phyloP scores from a whole-genome alignment of 2,797 vertebrate species.

The Poeciliopsis paucimaculata region DNA sequence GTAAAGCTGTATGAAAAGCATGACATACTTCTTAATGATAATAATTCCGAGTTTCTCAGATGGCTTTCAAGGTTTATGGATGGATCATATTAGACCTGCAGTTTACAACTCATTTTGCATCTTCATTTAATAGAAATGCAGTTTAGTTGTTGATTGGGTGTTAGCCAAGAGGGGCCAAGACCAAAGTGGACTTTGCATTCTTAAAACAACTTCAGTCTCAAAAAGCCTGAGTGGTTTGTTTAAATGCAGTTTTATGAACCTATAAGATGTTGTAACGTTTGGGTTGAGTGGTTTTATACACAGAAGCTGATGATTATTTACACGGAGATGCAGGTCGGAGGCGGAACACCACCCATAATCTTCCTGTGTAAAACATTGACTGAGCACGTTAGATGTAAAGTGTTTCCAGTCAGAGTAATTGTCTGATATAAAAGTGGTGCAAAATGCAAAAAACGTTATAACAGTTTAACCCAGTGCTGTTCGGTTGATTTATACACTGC shows the following conservation, averaged over 20 bases:
- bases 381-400: background rate
- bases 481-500: background rate
- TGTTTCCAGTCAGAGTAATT: background rate
- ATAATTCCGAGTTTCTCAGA: conserved; percentile 1
- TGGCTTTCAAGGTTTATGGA: background rate
- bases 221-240: background rate
- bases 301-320: conserved; percentile 1
- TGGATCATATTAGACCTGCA: background rate
- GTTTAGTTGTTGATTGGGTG: background rate
- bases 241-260: background rate
- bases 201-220: background rate
- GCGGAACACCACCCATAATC: background rate
- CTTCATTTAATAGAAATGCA: background rate
- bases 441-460: background rate
- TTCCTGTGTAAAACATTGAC: background rate
- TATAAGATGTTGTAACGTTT: background rate
- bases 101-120: background rate
- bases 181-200: background rate
- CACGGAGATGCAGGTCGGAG: background rate
- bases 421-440: background rate
- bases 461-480: background rate
- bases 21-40: background rate
- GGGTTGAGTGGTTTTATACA: background rate
- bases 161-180: background rate
- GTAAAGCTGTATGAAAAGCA: background rate